Percentiles rank a stretch among this genome's conserved stretches.
Evolutionary conservation across 2,888 invertebrate species (phyloP).

Genomic region (Gerris lacustris): DNA sequence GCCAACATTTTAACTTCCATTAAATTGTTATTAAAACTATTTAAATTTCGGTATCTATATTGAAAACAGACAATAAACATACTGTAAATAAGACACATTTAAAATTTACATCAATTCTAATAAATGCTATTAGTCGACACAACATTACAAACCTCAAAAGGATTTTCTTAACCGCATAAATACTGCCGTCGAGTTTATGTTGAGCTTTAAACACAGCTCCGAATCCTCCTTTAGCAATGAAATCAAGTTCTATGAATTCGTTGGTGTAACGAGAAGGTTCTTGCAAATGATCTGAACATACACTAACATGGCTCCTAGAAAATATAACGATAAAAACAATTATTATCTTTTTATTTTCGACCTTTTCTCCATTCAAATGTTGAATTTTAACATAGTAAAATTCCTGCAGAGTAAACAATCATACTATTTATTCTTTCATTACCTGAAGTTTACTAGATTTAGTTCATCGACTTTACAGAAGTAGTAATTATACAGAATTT

Average conservation of each 20-base stretch:
- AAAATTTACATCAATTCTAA: not conserved
- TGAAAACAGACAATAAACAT: not conserved
- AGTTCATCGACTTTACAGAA: too few relatives aligned
- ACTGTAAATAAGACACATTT: not conserved
- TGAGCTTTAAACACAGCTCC: slow-evolving; percentile 62
- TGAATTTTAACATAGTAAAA: too few relatives aligned
- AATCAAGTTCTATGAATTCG: slow-evolving; percentile 57
- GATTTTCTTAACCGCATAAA: slow-evolving; percentile 70
- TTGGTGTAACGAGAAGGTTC: slow-evolving; percentile 44
- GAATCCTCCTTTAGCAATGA: slow-evolving; percentile 62
- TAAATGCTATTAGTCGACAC: not conserved
- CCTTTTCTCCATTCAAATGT: too few relatives aligned
- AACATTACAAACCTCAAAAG: slow-evolving; percentile 33
- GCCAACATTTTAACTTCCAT: slow-evolving; percentile 71
- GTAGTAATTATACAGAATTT: too few relatives aligned
- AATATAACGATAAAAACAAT: not conserved
- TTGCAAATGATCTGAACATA: not conserved
- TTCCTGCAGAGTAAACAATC: too few relatives aligned
- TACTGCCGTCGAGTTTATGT: slow-evolving; percentile 59
- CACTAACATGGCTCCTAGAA: slow-evolving; percentile 9
- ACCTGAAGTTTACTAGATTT: too few relatives aligned
- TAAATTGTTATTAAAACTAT: slow-evolving; percentile 52
- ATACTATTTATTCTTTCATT: too few relatives aligned
- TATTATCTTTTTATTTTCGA: too few relatives aligned
- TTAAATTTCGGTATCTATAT: slow-evolving; percentile 46